Evolutionary conservation across 2,797 vertebrate genomes (phyloP).

Genomic region (Microcaecilia unicolor): DNA sequence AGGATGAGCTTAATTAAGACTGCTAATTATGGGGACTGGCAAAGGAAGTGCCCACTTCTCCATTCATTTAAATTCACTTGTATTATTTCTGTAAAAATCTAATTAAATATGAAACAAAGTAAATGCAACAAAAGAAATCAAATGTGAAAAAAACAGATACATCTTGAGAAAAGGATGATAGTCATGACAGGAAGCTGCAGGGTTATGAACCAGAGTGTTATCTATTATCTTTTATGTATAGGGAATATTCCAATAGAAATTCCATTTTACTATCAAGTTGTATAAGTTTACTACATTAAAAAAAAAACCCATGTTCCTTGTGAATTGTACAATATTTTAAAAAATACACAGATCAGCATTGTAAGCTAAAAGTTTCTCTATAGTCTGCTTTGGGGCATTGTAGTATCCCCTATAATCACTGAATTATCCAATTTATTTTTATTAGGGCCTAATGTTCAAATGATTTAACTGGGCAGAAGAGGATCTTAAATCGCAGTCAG

Average conservation of each 20-base stretch:
- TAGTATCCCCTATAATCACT: too few relatives aligned
- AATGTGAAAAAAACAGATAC: background rate
- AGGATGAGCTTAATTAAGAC: fast-evolving
- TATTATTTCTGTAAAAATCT: background rate
- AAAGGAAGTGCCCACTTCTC: background rate
- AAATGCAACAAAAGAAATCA: background rate
- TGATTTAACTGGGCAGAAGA: too few relatives aligned
- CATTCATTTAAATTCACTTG: background rate
- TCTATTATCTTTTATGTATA: too few relatives aligned
- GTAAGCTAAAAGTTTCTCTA: too few relatives aligned
- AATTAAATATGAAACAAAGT: slow-evolving; percentile 1
- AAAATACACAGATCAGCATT: background rate
- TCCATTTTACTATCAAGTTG: background rate
- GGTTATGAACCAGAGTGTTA: too few relatives aligned
- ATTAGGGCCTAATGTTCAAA: too few relatives aligned
- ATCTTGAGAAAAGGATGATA: too few relatives aligned
- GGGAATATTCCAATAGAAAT: too few relatives aligned
- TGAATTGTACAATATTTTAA: background rate
- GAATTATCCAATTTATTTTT: too few relatives aligned
- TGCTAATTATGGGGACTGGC: background rate
- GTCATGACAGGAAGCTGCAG: too few relatives aligned
- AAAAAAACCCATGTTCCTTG: background rate
- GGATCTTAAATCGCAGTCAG: too few relatives aligned
- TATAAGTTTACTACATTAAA: background rate
- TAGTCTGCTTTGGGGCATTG: too few relatives aligned